These are phyloP conservation scores for Mnemiopsis leidyi DNA, from an alignment of 37 sponge, comb jelly and placozoan species.

Conservation along the genomic window DNA sequence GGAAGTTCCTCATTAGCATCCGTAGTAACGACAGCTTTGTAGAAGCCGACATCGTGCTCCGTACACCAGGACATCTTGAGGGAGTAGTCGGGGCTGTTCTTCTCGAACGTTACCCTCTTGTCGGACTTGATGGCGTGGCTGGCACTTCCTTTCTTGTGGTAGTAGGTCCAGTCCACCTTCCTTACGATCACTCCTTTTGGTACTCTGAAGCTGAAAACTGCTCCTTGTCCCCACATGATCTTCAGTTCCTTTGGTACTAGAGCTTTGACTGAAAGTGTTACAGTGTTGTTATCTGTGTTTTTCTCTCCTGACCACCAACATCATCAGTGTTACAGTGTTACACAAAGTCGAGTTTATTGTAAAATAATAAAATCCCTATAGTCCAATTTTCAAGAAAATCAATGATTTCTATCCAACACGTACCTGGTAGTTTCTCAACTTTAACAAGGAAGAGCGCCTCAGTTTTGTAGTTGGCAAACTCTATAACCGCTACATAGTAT, in stretches of 20 bases:
- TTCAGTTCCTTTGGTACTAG: slow-evolving; percentile 26
- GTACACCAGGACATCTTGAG: slow-evolving; percentile 44
- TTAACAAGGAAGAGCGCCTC: slow-evolving; percentile 33
- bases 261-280: neutral
- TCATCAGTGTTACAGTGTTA: too few species aligned
- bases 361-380: too few species aligned
- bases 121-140: neutral
- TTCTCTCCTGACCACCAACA: too few species aligned
- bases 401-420: too few species aligned
- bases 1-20: slow-evolving; percentile 16
- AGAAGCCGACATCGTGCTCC: neutral
- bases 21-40: slow-evolving; percentile 16
- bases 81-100: slow-evolving; percentile 2
- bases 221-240: slow-evolving; percentile 22
- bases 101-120: neutral
- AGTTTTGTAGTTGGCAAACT: slow-evolving; percentile 37
- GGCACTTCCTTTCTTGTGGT: slow-evolving; percentile 18
- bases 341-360: too few species aligned
- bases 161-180: slow-evolving; percentile 19
- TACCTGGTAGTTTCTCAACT: slow-evolving; percentile 2
- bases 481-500: slow-evolving; percentile 3
- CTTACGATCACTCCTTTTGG: neutral
- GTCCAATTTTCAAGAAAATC: too few species aligned
- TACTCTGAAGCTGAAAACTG: slow-evolving; percentile 19
- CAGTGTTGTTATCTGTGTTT: too few species aligned